A percentile compares a stretch with the other conserved stretches of the same genome.
phyloP scores from a whole-genome alignment of 2,888 invertebrate species.

The Tholera decimalis region DNA sequence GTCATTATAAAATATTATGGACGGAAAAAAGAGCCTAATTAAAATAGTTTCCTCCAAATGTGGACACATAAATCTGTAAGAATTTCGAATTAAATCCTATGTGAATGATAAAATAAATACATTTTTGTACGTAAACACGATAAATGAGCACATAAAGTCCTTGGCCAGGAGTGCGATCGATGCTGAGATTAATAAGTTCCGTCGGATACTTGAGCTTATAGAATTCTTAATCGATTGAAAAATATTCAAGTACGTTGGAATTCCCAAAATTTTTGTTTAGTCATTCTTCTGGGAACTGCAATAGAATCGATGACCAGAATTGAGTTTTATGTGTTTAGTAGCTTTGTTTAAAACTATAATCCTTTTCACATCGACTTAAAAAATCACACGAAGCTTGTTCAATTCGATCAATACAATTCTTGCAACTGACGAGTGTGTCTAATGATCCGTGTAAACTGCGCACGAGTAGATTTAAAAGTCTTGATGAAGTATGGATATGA shows the following conservation, averaged over 20 bases:
- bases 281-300: conserved; percentile 52
- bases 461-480: conserved; percentile 28
- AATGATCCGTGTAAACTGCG: conserved; percentile 38
- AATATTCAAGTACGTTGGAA: conserved; percentile 56
- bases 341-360: conserved; percentile 28
- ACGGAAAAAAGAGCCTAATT: conserved; percentile 54
- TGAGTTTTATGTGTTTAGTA: conserved; percentile 39
- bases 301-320: conserved; percentile 24
- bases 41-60: conserved; percentile 60
- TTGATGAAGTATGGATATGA: conserved; percentile 13
- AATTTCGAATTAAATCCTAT: conserved; percentile 65
- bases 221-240: conserved; percentile 63
- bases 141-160: conserved; percentile 61
- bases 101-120: conserved; percentile 61
- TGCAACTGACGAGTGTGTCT: conserved; percentile 13
- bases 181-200: conserved; percentile 64
- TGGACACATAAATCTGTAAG: conserved; percentile 58
- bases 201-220: conserved; percentile 59
- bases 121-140: conserved; percentile 50
- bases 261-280: conserved; percentile 59
- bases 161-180: conserved; percentile 60
- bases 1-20: conserved; percentile 52
- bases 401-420: conserved; percentile 20
- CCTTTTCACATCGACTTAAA: conserved; percentile 1
- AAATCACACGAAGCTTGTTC: conserved; percentile 8